Evolutionary conservation across 2,113 vertebrate genomes (phyloP), one percentile per base, ranked within the genome.

Genomic region (Aepyceros melampus): DNA sequence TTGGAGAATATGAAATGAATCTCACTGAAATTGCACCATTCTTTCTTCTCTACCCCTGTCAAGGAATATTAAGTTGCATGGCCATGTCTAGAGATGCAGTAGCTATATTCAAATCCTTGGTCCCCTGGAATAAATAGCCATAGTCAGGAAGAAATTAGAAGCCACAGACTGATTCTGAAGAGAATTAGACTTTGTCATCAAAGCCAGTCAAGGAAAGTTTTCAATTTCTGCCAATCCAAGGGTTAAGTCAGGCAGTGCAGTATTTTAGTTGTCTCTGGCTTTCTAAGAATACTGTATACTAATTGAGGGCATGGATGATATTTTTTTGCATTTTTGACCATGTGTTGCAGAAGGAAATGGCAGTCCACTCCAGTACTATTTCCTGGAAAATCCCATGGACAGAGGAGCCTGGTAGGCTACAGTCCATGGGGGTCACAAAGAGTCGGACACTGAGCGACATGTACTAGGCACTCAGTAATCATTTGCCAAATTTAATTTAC

Each of bases 401-500:
- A 58, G 56, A 58, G 56, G 56, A 58, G 25, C 56, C 56, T 12
- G 10, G 56, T 58, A 27, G 25, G 56, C 56, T 58, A 27, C 25
- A 58, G 56, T 58, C 56, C 56, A 58, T 58, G n/a, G 56, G 25
- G 56, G 56, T 58, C 25, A 58, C 56, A 58, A 58, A 58, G 56
- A 58, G 25, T 58, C 25, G 0, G 25, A 58, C 25, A 58, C 23
- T 56, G 55, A 56, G 21, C 23, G 1, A 56, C 36, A 91, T 64
- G 45, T 36, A 58, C 16, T 56, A 90, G 43, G 25, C 40, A 96
- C 10, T 92, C 60, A 94, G 4, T 58, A 56, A 97, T 90, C n/a
- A 94, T 47, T 96, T 92, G 71, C n/a, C n/a, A 97, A 97, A 76
- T 93, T 87, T 67, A 93, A 90, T 90, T 62, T 82, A 29, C 45